Evolutionary conservation across 2,113 vertebrate genomes (phyloP).

Genomic region (Gallinago paraguaiae): DNA sequence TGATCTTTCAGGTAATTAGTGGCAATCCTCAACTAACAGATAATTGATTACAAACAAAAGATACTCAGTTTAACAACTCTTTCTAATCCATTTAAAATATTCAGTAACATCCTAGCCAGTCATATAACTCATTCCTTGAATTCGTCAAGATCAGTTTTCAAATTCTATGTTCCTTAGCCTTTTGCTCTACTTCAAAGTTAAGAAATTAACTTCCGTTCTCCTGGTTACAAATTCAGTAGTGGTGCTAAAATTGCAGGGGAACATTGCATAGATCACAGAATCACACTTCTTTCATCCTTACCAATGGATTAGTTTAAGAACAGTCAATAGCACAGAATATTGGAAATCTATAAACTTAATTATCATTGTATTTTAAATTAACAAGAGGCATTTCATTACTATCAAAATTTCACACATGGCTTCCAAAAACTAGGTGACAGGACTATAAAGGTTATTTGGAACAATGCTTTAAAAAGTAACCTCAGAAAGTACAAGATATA

Average conservation of each 20-base stretch:
- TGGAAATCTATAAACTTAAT: neutral
- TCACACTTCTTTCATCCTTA: neutral
- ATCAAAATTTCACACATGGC: neutral
- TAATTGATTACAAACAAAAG: neutral
- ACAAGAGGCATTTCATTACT: neutral
- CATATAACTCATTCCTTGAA: neutral
- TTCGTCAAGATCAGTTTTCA: neutral
- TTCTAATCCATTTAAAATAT: neutral
- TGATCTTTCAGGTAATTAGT: neutral
- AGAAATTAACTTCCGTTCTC: neutral
- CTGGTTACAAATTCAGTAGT: neutral
- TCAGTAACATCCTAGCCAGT: neutral
- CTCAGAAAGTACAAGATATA: neutral
- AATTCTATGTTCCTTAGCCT: neutral
- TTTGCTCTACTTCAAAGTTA: neutral
- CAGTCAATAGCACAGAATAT: neutral
- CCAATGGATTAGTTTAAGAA: slow-evolving; percentile 2
- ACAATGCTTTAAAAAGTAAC: neutral
- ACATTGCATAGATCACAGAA: neutral
- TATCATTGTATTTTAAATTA: neutral
- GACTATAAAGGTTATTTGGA: neutral
- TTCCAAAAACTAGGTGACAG: neutral
- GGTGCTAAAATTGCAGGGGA: neutral
- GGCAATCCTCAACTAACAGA: neutral
- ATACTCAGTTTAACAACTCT: neutral